phyloP scores from a whole-genome alignment of 1,140 invertebrate genomes.

The Hirudo medicinalis region DNA sequence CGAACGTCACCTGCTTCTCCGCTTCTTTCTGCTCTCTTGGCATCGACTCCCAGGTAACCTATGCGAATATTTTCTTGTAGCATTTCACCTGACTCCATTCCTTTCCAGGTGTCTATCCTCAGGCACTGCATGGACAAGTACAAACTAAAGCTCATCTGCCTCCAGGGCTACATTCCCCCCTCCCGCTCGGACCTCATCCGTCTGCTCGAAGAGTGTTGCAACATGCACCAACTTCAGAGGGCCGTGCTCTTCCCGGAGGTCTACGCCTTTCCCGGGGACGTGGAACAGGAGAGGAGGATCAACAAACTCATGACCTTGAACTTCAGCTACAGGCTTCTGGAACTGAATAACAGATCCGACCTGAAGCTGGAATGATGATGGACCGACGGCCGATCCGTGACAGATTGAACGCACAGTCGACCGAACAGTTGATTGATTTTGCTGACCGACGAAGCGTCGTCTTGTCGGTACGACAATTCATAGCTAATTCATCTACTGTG shows the following conservation, averaged over 20 bases:
- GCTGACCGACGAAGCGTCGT: too few species aligned
- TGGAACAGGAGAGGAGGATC: constrained; percentile 26
- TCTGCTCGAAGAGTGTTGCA: constrained; percentile 27
- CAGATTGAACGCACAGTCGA: too few species aligned
- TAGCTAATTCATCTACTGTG: too few species aligned
- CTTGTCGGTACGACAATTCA: too few species aligned
- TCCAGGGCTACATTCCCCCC: constrained; percentile 32
- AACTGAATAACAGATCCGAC: constrained; percentile 25
- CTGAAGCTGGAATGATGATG: constrained; percentile 26
- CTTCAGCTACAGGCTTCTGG: constrained; percentile 25
- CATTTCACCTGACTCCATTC: not conserved
- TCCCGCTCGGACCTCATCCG: constrained; percentile 26
- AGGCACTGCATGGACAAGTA: constrained; percentile 12
- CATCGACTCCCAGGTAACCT: constrained; percentile 11
- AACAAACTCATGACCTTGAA: constrained; percentile 25
- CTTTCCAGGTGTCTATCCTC: constrained; percentile 5
- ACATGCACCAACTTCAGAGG: constrained; percentile 31
- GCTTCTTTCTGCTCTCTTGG: constrained; percentile 31
- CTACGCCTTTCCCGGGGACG: constrained; percentile 33
- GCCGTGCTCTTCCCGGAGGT: constrained; percentile 31
- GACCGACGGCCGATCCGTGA: too few species aligned
- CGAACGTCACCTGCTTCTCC: constrained; percentile 30
- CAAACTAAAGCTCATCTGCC: constrained; percentile 28
- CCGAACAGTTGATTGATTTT: too few species aligned
- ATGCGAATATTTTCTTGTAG: not conserved